Evolutionary conservation across 2,797 vertebrate species (phyloP).

Genomic region (Adelosebastes latens): DNA sequence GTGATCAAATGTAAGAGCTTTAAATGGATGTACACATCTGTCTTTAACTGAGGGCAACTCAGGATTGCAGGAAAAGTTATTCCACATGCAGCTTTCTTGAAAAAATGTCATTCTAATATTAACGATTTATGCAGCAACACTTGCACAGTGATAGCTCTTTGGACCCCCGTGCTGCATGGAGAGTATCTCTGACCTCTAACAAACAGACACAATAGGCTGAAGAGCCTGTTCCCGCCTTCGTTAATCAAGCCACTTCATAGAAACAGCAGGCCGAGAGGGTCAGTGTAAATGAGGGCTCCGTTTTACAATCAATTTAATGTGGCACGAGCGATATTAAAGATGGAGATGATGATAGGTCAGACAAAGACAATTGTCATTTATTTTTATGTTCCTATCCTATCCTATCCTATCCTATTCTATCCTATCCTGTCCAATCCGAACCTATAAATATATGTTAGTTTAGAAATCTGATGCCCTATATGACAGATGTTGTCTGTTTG

Average conservation of each 20-base stretch:
- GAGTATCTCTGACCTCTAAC: not conserved
- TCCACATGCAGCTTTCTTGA: not conserved
- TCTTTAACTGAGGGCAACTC: not conserved
- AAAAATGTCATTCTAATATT: not conserved
- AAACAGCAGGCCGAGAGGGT: not conserved
- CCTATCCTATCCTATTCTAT: not conserved
- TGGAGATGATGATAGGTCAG: not conserved
- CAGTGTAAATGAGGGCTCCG: not conserved
- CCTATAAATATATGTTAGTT: not conserved
- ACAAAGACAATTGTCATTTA: not conserved
- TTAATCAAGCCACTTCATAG: constrained; percentile 19
- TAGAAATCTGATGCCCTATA: not conserved
- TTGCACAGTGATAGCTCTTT: not conserved
- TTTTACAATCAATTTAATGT: not conserved
- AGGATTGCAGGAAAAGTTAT: not conserved
- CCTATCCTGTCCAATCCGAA: not conserved
- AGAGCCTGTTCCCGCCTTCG: not conserved
- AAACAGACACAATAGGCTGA: not conserved
- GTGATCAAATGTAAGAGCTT: not conserved
- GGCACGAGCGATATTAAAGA: not conserved
- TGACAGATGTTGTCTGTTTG: not conserved
- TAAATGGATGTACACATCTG: not conserved
- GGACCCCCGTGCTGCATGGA: not conserved
- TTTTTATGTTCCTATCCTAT: not conserved
- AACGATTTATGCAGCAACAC: not conserved